phyloP scores from a whole-genome alignment of 1,140 invertebrate genomes.

The Diprion similis region DNA sequence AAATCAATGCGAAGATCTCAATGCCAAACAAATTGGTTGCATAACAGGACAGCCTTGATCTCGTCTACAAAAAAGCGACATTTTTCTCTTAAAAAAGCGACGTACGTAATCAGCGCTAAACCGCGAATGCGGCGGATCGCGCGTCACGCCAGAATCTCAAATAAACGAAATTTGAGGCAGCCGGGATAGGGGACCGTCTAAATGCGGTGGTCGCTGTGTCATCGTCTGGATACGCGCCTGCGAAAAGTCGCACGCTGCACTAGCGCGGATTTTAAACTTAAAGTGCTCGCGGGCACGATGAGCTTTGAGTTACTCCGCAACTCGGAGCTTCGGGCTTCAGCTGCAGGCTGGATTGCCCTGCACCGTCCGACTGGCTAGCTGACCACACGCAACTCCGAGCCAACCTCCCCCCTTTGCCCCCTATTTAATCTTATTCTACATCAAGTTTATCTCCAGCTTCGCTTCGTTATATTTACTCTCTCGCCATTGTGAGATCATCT shows the following conservation, averaged over 20 bases:
- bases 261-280: background rate
- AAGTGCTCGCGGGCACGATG: background rate
- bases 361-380: background rate
- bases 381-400: too few relatives aligned
- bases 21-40: too few relatives aligned
- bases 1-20: too few relatives aligned
- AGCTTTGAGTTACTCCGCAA: background rate
- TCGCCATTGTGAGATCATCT: background rate
- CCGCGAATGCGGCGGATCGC: background rate
- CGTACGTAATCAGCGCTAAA: too few relatives aligned
- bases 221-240: constrained; percentile 40
- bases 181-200: constrained; percentile 32
- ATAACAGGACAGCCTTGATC: too few relatives aligned
- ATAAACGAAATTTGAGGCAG: constrained; percentile 19
- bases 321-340: background rate
- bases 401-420: background rate
- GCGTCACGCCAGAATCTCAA: constrained; percentile 16
- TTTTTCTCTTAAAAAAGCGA: too few relatives aligned
- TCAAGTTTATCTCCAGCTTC: background rate
- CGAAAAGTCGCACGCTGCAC: background rate
- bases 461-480: constrained; percentile 2
- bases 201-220: constrained; percentile 39
- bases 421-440: background rate
- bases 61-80: too few relatives aligned
- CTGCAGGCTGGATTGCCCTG: background rate